Percentiles rank a stretch among this genome's conserved stretches.
Conservation (phyloP, 2,888 invertebrate genomes). For the Nowickia ferox region DNA sequence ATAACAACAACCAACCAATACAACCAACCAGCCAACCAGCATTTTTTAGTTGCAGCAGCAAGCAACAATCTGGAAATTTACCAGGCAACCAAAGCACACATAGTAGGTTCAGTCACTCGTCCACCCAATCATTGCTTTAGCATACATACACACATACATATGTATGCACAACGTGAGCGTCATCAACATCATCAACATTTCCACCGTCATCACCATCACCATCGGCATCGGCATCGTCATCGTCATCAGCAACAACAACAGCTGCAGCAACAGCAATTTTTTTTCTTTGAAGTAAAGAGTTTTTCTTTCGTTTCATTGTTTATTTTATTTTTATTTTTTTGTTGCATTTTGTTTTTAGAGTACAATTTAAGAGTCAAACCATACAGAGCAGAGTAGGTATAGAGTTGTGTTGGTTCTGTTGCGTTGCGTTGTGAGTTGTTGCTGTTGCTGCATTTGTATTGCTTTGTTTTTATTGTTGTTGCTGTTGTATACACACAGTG, state of each 20-base stretch:
- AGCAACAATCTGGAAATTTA: slow-evolving; percentile 55
- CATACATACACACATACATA: not conserved
- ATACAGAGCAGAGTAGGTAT: slow-evolving; percentile 48
- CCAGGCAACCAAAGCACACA: slow-evolving; percentile 52
- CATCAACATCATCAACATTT: slow-evolving; percentile 58
- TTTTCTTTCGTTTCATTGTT: slow-evolving; percentile 59
- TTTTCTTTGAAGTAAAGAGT: slow-evolving; percentile 48
- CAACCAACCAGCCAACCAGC: slow-evolving; percentile 43
- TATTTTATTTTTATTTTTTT: slow-evolving; percentile 41
- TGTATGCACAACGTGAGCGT: slow-evolving; percentile 46
- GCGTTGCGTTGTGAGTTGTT: slow-evolving; percentile 46
- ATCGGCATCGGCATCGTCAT: not conserved
- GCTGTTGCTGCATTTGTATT: slow-evolving; percentile 47
- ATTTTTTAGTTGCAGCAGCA: slow-evolving; percentile 45
- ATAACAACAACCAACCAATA: slow-evolving; percentile 3
- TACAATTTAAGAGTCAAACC: slow-evolving; percentile 39
- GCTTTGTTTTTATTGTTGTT: slow-evolving; percentile 46
- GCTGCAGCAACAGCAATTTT: slow-evolving; percentile 18
- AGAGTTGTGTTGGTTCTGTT: slow-evolving; percentile 63
- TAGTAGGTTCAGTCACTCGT: slow-evolving; percentile 49
- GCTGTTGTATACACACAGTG: slow-evolving; percentile 70
- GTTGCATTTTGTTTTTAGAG: slow-evolving; percentile 48
- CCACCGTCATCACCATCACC: slow-evolving; percentile 53
- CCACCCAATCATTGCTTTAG: slow-evolving; percentile 51
- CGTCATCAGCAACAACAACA: not conserved